A percentile compares a stretch with the other conserved stretches of the same genome.
Conservation (phyloP, 2,888 invertebrate genomes). For the Spisula solida region DNA sequence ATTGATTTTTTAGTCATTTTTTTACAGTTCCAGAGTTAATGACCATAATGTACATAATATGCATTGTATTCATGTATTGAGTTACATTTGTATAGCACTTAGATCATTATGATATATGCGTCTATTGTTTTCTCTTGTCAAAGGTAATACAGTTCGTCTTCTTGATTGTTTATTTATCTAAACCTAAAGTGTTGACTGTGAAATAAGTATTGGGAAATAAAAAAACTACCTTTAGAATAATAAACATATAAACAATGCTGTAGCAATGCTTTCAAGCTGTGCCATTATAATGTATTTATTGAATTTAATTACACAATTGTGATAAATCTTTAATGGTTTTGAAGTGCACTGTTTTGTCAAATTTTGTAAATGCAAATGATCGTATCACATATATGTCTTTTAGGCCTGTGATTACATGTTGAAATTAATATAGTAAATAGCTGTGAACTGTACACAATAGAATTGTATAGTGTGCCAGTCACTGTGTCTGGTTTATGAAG, state of each 20-base stretch:
- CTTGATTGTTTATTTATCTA: not conserved
- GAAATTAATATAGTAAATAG: not conserved
- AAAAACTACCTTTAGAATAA: not conserved
- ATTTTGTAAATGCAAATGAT: not conserved
- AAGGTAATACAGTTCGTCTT: not conserved
- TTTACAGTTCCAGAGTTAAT: not conserved
- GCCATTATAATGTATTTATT: not conserved
- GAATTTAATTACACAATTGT: not conserved
- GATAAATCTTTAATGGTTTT: too few species aligned
- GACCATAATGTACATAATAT: too few species aligned
- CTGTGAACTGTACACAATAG: conserved; percentile 6
- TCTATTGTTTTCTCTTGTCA: conserved; percentile 38
- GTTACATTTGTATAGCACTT: not conserved
- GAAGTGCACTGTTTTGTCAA: not conserved
- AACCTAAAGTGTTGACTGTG: not conserved
- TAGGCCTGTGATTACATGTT: not conserved
- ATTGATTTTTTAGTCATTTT: not conserved
- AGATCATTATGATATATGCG: not conserved
- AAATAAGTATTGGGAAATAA: not conserved
- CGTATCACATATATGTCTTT: not conserved
- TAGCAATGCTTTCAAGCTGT: not conserved
- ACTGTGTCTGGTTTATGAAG: too few species aligned
- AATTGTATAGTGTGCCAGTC: not conserved
- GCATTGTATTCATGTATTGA: not conserved
- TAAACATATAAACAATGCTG: not conserved